These are phyloP conservation scores for Tachysurus fulvidraco DNA, from an alignment of 2,113 vertebrate species.

Conservation along the genomic window DNA sequence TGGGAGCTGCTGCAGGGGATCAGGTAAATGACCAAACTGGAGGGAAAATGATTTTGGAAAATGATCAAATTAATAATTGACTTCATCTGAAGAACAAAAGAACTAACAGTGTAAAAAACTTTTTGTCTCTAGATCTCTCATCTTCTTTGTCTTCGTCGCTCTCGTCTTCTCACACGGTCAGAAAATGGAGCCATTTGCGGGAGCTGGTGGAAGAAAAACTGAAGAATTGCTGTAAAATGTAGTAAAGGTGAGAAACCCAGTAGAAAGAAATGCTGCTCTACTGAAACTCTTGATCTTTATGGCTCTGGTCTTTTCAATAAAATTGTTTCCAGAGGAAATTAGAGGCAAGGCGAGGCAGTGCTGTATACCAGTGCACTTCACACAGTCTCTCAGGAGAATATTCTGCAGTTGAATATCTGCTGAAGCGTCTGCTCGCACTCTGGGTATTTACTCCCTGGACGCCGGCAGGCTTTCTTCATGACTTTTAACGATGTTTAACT, in stretches of 20 bases:
- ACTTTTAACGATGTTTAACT: not conserved
- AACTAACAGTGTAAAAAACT: not conserved
- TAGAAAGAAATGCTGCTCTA: not conserved
- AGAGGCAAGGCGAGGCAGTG: not conserved
- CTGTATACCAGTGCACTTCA: not conserved
- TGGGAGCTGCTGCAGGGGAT: not conserved
- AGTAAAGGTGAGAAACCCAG: not conserved
- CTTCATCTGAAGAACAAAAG: too few species aligned
- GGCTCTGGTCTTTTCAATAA: not conserved
- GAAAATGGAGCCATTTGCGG: not conserved
- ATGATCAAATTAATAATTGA: too few species aligned
- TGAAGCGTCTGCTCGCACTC: not conserved
- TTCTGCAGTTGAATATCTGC: not conserved
- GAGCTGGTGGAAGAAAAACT: not conserved
- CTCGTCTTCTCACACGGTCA: not conserved
- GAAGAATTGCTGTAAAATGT: not conserved
- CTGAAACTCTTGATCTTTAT: not conserved
- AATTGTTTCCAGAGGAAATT: not conserved
- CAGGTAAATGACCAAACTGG: not conserved
- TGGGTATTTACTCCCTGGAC: not conserved
- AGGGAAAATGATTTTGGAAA: not conserved
- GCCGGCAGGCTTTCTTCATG: not conserved
- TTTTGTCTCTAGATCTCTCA: not conserved
- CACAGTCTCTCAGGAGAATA: not conserved
- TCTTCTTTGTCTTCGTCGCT: not conserved